Base-by-base conservation (phyloP, 2,113 vertebrate genomes). In the Tragelaphus buxtoni region DNA sequence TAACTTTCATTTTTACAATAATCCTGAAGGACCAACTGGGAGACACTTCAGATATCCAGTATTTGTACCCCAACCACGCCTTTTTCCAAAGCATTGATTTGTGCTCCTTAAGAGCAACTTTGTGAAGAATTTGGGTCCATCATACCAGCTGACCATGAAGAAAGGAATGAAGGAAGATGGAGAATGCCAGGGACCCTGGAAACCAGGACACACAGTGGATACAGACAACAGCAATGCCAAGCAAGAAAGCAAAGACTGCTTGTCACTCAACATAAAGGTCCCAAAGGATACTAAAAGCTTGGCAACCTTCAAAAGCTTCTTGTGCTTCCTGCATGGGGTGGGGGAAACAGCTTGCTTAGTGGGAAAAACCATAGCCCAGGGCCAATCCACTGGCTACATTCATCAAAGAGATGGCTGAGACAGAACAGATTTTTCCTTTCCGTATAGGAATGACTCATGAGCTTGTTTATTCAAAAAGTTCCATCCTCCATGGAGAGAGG, bases 271-370 rank as follows among this genome's bases (percentile, higher is more conserved):
- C 65, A 87, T 58, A 58, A 94, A 95, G 85, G 83, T 28, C 61
- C 90, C 76, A 92, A 80, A 93, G 65, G 56, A 92, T n/a, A 18
- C 83, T 26, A 76, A 88, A 91, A 91, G 63, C 51, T 91, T 97
- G 97, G 97, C 92, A 74, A 56, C 61, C 61, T 96, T 95, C 93
- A 97, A 95, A 97, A 93, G 96, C 35, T 88, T 97, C 91, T 86
- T 55, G 79, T 74, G 49, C 92, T 98, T 97, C 92, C 96, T 96
- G 88, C 22, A 28, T 30, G 39, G 81, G 24, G 69, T 65, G 39
- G 49, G 32, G 77, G 77, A 97, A 97, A 82, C 82, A 77, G 69
- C 51, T 82, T 96, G 72, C 60, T 97, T 26, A 42, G 39, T 83
- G 56, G 92, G 88, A 69, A 91, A 96, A 96, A n/a, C 30, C 90